Conservation (phyloP, 1,140 invertebrate genomes). For the Centruroides vittatus region DNA sequence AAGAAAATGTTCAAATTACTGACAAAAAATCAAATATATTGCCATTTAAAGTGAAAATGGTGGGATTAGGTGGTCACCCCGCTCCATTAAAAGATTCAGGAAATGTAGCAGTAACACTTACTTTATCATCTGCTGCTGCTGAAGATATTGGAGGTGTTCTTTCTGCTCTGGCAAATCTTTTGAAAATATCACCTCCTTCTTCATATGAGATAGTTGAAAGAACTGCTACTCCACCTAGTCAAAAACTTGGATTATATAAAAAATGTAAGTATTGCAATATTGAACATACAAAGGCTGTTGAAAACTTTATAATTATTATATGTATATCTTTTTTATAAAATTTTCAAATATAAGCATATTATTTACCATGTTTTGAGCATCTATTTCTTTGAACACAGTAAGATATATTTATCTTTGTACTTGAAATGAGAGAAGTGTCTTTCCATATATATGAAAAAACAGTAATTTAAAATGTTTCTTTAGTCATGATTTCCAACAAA, state of each 20-base stretch:
- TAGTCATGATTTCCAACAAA: too few species aligned
- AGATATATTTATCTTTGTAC: too few species aligned
- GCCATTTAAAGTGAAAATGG: constrained; percentile 22
- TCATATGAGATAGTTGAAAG: constrained; percentile 69
- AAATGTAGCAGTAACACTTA: constrained; percentile 85
- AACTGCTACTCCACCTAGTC: constrained; percentile 57
- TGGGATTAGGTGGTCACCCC: constrained; percentile 11
- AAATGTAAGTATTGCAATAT: too few species aligned
- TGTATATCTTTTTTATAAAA: too few species aligned
- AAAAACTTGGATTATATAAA: constrained; percentile 22
- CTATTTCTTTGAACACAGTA: too few species aligned
- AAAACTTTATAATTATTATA: too few species aligned
- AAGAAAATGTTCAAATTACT: constrained; percentile 30
- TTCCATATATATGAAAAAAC: too few species aligned
- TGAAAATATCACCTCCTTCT: constrained; percentile 75
- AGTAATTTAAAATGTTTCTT: too few species aligned
- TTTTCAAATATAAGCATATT: too few species aligned
- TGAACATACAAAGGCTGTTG: too few species aligned
- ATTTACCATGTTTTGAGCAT: too few species aligned
- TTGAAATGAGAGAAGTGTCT: too few species aligned
- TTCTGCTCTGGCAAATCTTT: constrained; percentile 72
- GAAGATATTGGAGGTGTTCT: constrained; percentile 85
- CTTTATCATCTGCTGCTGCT: constrained; percentile 69
- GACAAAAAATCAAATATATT: constrained; percentile 6
- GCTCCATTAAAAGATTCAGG: constrained; percentile 49